phyloP scores from a whole-genome alignment of 37 sponge, comb jelly and placozoan species.

The Spongia lamella region DNA sequence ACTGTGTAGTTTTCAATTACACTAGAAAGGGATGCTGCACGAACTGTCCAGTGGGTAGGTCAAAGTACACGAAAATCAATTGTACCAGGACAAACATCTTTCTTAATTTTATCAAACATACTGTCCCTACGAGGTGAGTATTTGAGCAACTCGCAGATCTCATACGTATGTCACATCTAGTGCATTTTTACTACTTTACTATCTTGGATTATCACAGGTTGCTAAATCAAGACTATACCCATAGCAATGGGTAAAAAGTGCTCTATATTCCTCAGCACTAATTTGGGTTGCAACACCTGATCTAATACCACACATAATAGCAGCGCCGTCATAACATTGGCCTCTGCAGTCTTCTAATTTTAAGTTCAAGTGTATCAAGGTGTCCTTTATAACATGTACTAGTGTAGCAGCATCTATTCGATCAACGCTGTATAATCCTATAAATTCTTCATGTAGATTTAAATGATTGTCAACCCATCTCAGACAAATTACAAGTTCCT shows the following conservation, averaged over 20 bases:
- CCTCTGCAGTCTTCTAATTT: constrained; percentile 16
- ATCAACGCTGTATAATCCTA: constrained; percentile 10
- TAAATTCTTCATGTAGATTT: constrained; percentile 51
- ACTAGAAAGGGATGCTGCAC: constrained; percentile 24
- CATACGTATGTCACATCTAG: constrained; percentile 29
- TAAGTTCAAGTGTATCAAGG: constrained; percentile 30
- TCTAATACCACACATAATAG: too few relatives aligned
- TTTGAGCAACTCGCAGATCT: constrained; percentile 37
- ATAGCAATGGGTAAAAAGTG: constrained; percentile 44
- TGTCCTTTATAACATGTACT: constrained; percentile 21
- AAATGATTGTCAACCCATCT: constrained; percentile 9
- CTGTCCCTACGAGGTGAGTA: constrained; percentile 35
- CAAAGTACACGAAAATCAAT: constrained; percentile 12
- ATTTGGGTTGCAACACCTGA: constrained; percentile 30
- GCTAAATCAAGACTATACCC: constrained; percentile 41
- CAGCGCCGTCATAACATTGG: constrained; percentile 66
- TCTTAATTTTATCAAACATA: constrained; percentile 20
- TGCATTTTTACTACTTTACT: constrained; percentile 23
- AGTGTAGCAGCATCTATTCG: constrained; percentile 2
- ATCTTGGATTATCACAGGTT: constrained; percentile 27
- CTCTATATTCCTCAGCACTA: constrained; percentile 14
- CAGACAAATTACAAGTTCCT: constrained; percentile 38
- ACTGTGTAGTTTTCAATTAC: constrained; percentile 2
- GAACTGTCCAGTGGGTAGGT: constrained; percentile 38
- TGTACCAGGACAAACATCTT: neutral